phyloP scores from a whole-genome alignment of 1,140 invertebrate species.

The Aphidius gifuensis region DNA sequence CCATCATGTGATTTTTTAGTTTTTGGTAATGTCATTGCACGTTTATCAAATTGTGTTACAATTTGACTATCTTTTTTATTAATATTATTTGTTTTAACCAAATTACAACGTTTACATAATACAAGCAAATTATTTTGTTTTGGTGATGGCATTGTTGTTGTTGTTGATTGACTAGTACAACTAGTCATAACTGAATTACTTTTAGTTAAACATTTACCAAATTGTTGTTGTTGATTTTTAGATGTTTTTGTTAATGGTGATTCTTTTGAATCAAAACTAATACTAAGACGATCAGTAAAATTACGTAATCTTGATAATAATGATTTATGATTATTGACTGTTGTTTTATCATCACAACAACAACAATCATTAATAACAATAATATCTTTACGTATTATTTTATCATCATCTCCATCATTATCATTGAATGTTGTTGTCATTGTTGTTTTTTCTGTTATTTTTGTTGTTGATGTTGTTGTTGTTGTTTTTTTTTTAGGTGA shows the following conservation, averaged over 20 bases:
- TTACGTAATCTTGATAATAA: conserved; percentile 45
- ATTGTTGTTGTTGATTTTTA: conserved; percentile 29
- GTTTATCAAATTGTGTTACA: conserved; percentile 38
- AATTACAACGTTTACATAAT: conserved; percentile 45
- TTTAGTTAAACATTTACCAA: conserved; percentile 38
- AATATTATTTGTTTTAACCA: conserved; percentile 34
- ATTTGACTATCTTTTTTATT: conserved; percentile 26
- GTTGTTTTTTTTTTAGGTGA: conserved; percentile 27
- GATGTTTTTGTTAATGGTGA: conserved; percentile 32
- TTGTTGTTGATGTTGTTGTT: no score
- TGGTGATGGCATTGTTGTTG: background rate
- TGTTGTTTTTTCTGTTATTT: no score
- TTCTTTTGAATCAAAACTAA: conserved; percentile 50
- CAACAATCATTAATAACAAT: conserved; percentile 28
- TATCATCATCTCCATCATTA: conserved; percentile 3
- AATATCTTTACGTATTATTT: conserved; percentile 19
- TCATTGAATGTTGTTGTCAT: conserved; percentile 1
- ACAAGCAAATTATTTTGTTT: conserved; percentile 26
- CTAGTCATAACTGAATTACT: conserved; percentile 39
- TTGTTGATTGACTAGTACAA: background rate
- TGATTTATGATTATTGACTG: conserved; percentile 44
- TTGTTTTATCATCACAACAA: conserved; percentile 42
- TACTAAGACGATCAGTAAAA: conserved; percentile 46
- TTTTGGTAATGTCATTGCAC: conserved; percentile 49
- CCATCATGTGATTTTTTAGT: conserved; percentile 41